Evolutionary conservation across 2,888 invertebrate genomes (phyloP).

Genomic region (Eupeodes luniger): DNA sequence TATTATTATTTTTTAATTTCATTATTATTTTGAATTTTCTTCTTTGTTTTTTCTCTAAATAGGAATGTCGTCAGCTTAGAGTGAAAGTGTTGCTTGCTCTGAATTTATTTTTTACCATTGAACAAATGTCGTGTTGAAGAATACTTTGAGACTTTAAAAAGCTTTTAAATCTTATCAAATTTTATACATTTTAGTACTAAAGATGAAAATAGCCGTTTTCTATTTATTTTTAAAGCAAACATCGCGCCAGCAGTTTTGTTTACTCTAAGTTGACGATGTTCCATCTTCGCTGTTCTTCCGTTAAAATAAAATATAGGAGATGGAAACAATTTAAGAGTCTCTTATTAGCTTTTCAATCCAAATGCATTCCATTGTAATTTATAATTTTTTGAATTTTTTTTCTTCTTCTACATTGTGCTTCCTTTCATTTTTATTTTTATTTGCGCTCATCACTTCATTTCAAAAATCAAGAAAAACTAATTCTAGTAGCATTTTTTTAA

Average conservation of each 20-base stretch:
- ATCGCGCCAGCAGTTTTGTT: too few species aligned
- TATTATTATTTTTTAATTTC: conserved; percentile 66
- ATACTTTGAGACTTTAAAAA: too few species aligned
- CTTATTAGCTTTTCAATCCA: conserved; percentile 57
- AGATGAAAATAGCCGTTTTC: too few species aligned
- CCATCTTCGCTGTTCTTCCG: conserved; percentile 61
- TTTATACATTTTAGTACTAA: too few species aligned
- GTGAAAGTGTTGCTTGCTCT: too few species aligned
- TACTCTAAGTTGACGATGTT: not conserved
- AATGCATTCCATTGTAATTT: conserved; percentile 72
- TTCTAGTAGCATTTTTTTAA: not conserved
- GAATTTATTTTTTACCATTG: too few species aligned
- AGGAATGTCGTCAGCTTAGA: not conserved
- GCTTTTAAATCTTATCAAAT: too few species aligned
- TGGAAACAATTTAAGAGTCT: not conserved
- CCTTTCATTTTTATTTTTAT: conserved; percentile 2
- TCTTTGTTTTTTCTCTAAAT: conserved; percentile 9
- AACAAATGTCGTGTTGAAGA: too few species aligned
- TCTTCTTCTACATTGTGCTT: conserved; percentile 32
- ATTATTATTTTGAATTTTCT: not conserved
- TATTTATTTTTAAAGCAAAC: too few species aligned
- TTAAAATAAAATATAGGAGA: conserved; percentile 28
- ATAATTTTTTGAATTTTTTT: conserved; percentile 16
- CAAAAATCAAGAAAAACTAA: not conserved
- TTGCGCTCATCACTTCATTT: conserved; percentile 9